Evolutionary conservation across 37 sponge, comb jelly and placozoan genomes (phyloP).

Genomic region (Geodia barretti): DNA sequence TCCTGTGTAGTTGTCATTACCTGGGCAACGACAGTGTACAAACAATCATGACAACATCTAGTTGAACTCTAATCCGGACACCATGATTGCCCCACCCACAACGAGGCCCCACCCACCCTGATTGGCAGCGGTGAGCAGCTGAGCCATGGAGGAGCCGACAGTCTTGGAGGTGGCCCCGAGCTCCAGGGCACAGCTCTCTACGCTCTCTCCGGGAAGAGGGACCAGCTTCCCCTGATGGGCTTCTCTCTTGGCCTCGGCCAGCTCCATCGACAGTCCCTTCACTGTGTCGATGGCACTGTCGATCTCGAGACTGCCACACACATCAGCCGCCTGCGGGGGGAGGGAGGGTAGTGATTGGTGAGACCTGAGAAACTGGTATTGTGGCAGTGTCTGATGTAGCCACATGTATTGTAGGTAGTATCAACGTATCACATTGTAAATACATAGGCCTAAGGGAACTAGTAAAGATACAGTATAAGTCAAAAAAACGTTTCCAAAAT

Average conservation of each 20-base stretch:
- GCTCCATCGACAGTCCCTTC: constrained; percentile 51
- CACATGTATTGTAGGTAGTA: no score
- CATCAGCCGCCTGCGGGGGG: constrained; percentile 76
- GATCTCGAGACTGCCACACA: constrained; percentile 90
- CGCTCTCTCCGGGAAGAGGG: constrained; percentile 76
- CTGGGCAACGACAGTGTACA: no score
- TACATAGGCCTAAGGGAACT: no score
- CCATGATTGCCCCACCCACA: no score
- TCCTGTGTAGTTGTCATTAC: constrained; percentile 97
- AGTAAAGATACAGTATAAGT: no score
- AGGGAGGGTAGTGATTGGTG: no score
- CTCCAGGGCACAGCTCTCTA: constrained; percentile 89
- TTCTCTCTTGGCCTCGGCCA: constrained; percentile 54
- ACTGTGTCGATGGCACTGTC: constrained; percentile 89
- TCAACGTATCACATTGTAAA: no score
- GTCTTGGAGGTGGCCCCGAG: constrained; percentile 89
- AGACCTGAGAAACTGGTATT: no score
- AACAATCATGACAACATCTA: no score
- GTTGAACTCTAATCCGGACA: no score
- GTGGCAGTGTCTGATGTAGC: no score
- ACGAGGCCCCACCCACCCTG: constrained; percentile 67
- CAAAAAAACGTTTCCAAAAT: no score
- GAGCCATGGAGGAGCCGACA: constrained; percentile 98
- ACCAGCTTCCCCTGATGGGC: constrained; percentile 59
- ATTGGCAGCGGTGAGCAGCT: constrained; percentile 96